phyloP scores from a whole-genome alignment of 2,888 invertebrate genomes.

The Tillus elongatus region DNA sequence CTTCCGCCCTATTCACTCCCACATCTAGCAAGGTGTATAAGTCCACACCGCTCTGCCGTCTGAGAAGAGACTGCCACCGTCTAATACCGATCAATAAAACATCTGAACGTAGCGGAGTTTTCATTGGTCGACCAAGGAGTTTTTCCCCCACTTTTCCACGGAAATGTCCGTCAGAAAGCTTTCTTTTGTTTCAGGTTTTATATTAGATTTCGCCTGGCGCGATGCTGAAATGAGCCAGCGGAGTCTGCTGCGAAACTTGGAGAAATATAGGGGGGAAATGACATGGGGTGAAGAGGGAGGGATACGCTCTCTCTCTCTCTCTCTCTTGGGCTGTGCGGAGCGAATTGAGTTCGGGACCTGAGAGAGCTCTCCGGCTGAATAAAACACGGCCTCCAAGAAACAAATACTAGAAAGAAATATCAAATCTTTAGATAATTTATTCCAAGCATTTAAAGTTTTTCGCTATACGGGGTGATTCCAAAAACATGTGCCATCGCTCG shows the following conservation, averaged over 20 bases:
- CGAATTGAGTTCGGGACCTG: too few relatives aligned
- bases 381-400: too few relatives aligned
- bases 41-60: slow-evolving; percentile 30
- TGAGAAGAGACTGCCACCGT: slow-evolving; percentile 35
- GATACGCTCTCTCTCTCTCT: too few relatives aligned
- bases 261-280: slow-evolving; percentile 23
- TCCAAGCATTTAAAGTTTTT: too few relatives aligned
- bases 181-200: slow-evolving; percentile 41
- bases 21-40: slow-evolving; percentile 25
- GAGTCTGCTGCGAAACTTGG: slow-evolving; percentile 22
- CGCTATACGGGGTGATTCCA: too few relatives aligned
- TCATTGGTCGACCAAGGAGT: slow-evolving; percentile 42
- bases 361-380: too few relatives aligned
- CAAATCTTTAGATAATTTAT: too few relatives aligned
- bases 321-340: too few relatives aligned
- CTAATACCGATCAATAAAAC: slow-evolving; percentile 42
- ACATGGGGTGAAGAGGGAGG: slow-evolving; percentile 21
- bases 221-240: slow-evolving; percentile 25
- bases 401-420: too few relatives aligned
- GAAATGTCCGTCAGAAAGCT: slow-evolving; percentile 41
- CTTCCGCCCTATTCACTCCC: slow-evolving; percentile 24
- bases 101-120: slow-evolving; percentile 39
- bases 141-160: slow-evolving; percentile 40
- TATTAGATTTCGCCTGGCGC: slow-evolving; percentile 35
- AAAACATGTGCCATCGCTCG: too few relatives aligned